These are phyloP conservation scores for Chromis chromis DNA, from an alignment of 2,797 vertebrate species.

Conservation along the genomic window DNA sequence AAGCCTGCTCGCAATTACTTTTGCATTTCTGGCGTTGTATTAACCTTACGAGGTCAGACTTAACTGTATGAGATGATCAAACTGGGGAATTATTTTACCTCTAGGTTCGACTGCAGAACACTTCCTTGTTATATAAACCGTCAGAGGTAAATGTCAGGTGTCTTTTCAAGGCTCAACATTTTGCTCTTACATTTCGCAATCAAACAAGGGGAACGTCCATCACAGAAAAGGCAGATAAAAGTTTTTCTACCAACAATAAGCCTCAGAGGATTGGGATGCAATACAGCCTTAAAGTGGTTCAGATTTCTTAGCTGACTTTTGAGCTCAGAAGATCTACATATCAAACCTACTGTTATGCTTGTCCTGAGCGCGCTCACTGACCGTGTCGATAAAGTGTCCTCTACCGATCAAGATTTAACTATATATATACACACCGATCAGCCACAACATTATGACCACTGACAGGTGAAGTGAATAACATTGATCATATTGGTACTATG, in stretches of 20 bases:
- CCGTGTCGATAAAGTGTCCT: too few relatives aligned
- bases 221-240: conserved; percentile 25
- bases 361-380: too few relatives aligned
- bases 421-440: neutral
- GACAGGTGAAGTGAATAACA: too few relatives aligned
- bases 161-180: conserved; percentile 32
- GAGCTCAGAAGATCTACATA: neutral
- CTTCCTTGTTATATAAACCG: conserved; percentile 13
- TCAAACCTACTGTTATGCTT: neutral
- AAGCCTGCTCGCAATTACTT: conserved; percentile 1
- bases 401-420: too few relatives aligned
- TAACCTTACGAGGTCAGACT: neutral
- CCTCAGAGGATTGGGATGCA: conserved; percentile 8
- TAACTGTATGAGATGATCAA: neutral
- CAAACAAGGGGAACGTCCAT: conserved; percentile 28
- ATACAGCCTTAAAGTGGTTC: neutral
- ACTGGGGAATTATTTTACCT: conserved; percentile 12
- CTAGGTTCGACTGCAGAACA: conserved; percentile 15
- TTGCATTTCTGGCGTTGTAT: neutral
- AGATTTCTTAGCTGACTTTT: conserved; percentile 4
- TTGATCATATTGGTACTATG: too few relatives aligned
- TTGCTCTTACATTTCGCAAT: conserved; percentile 30
- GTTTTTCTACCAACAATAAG: conserved; percentile 11
- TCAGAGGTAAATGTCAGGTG: conserved; percentile 22
- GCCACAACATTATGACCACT: too few relatives aligned